Base-by-base conservation (phyloP, 2,113 vertebrate species). In the Hippopotamus amphibius region DNA sequence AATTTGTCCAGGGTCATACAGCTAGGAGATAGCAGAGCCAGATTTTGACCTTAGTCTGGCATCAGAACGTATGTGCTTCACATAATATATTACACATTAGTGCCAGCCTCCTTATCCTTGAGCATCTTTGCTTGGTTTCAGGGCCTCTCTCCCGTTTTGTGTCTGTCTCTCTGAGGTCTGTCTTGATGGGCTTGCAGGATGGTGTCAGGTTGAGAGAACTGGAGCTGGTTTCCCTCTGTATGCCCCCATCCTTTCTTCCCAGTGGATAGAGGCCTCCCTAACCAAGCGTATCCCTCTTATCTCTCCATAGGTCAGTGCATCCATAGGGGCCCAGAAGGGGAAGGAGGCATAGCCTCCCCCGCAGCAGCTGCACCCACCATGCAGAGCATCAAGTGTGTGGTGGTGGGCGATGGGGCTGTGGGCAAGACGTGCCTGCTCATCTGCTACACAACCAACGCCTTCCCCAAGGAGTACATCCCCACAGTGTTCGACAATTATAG, bases 401-500 rank as follows among this genome's bases (percentile, higher is more conserved):
- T 99, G 84, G 99, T 99, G 95, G 99, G 99, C 0, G 99, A 99
- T 0, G 99, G 99, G 5, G 99, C 99, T 0, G 99, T 99, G 98
- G 99, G 99, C 66, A 99, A 99, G 98, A 99, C 99, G 16, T 99
- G 99, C 97, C 99, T 99, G 48, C 99, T 99, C 83, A 99, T 99
- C 98, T 99, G 99, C 97, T 99, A 99, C 97, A 99, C 99, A 13
- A 99, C 99, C 83, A 99, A 99, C 0, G 99, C 99, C 63, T 99
- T 99, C 93, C 99, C 99, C 97, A 99, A 99, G 97, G 99, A 99
- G 93, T 99, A 99, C 98, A 99, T 99, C 98, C 99, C 99, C 97
- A 99, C 99, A 0, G 99, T 99, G 97, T 99, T 99, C 12, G 99
- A 99, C 98, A 99, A 99, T 98, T 99, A 99, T 99, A 99, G 99